Conservation (phyloP, 2,113 vertebrate species). For the Hemichromis elongatus region DNA sequence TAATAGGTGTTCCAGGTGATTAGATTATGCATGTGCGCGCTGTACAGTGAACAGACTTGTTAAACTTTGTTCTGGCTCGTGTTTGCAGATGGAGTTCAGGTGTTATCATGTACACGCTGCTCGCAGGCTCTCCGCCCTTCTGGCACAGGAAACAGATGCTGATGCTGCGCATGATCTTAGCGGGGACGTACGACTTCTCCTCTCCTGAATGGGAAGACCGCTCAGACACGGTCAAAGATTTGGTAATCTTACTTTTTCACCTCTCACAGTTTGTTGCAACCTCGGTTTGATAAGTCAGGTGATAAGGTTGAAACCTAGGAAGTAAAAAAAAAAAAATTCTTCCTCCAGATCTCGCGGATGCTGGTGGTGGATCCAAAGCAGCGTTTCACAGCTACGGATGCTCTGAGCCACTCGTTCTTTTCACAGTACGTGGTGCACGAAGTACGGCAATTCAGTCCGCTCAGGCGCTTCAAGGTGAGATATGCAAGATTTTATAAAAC, state of each 20-base stretch:
- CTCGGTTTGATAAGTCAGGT: neutral
- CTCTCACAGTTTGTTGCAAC: neutral
- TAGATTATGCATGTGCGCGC: neutral
- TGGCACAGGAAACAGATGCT: slow-evolving; percentile 99
- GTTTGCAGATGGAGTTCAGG: slow-evolving; percentile 89
- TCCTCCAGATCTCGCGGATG: slow-evolving; percentile 84
- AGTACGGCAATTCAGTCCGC: slow-evolving; percentile 90
- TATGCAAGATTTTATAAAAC: neutral
- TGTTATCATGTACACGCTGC: slow-evolving; percentile 96
- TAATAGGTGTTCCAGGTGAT: neutral
- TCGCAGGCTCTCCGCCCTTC: slow-evolving; percentile 95
- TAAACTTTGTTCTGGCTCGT: neutral
- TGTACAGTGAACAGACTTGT: neutral
- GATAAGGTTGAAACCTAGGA: neutral
- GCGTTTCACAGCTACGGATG: slow-evolving; percentile 81
- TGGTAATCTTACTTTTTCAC: slow-evolving; percentile 70
- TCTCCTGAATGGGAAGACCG: slow-evolving; percentile 95
- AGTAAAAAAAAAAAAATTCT: neutral
- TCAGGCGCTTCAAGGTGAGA: slow-evolving; percentile 89
- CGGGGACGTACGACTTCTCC: slow-evolving; percentile 83
- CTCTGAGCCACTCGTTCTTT: slow-evolving; percentile 91
- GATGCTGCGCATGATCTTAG: slow-evolving; percentile 96
- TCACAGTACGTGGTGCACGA: slow-evolving; percentile 91
- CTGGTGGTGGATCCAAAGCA: slow-evolving; percentile 83
- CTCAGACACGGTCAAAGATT: slow-evolving; percentile 93